A percentile compares a stretch with the other conserved stretches of the same genome.
phyloP scores from a whole-genome alignment of 2,797 vertebrate genomes.

The Ispidina lecontei region DNA sequence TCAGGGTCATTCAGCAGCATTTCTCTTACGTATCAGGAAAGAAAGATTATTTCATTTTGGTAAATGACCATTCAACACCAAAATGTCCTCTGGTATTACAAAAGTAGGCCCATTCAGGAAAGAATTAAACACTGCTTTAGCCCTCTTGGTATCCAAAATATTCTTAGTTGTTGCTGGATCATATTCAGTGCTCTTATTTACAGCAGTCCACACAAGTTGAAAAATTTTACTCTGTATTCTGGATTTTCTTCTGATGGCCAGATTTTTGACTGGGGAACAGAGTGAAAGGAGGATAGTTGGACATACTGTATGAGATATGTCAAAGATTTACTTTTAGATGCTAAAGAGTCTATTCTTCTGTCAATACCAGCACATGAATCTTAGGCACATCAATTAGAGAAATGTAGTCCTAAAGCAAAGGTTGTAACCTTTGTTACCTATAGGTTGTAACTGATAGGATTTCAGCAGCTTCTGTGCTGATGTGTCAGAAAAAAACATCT shows the following conservation, averaged over 20 bases:
- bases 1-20: not conserved
- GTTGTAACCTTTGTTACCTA: not conserved
- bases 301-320: not conserved
- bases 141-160: not conserved
- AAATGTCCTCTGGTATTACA: not conserved
- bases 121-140: not conserved
- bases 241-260: not conserved
- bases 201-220: not conserved
- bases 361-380: not conserved
- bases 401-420: not conserved
- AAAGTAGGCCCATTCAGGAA: not conserved
- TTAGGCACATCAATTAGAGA: not conserved
- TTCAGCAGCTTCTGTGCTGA: not conserved
- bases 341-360: not conserved
- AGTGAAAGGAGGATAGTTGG: not conserved
- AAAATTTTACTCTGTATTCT: not conserved
- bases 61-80: not conserved
- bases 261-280: not conserved
- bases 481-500: not conserved
- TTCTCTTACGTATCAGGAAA: not conserved
- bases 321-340: constrained; percentile 26
- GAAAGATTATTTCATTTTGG: not conserved
- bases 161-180: not conserved
- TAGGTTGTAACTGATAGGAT: not conserved
- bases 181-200: not conserved